These are phyloP conservation scores for Stenoptilia bipunctidactyla DNA, from an alignment of 2,888 invertebrate species.

Conservation along the genomic window DNA sequence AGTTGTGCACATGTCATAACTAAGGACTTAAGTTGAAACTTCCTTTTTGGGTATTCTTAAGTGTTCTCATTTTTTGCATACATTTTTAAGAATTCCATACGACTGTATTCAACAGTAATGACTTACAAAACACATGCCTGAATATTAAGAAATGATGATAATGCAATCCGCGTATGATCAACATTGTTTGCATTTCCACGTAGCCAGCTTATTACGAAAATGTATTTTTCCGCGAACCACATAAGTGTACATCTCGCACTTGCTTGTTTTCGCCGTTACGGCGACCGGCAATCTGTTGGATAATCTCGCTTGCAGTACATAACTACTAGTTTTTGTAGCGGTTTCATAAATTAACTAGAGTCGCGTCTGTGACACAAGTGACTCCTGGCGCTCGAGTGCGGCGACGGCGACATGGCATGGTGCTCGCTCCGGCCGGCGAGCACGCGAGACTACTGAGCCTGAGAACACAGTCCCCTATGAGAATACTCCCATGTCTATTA, in stretches of 20 bases:
- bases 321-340: conserved; percentile 17
- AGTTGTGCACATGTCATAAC: neutral
- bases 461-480: conserved; percentile 45
- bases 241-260: conserved; percentile 7
- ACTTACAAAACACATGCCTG: no score
- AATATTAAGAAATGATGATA: no score
- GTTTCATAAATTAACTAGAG: conserved; percentile 15
- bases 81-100: no score
- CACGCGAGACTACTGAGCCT: conserved; percentile 20
- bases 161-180: no score
- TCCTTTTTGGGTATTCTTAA: no score
- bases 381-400: conserved; percentile 14
- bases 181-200: no score
- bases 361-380: conserved; percentile 14
- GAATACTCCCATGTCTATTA: conserved; percentile 53
- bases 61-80: no score
- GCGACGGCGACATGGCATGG: conserved; percentile 4
- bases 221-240: no score
- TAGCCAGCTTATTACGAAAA: no score
- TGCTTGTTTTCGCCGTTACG: conserved; percentile 2
- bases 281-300: conserved; percentile 7
- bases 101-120: no score
- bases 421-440: conserved; percentile 1
- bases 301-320: conserved; percentile 7
- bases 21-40: no score